phyloP scores from a whole-genome alignment of 2,797 vertebrate species.

The Lepidocolaptes lacrymiger region DNA sequence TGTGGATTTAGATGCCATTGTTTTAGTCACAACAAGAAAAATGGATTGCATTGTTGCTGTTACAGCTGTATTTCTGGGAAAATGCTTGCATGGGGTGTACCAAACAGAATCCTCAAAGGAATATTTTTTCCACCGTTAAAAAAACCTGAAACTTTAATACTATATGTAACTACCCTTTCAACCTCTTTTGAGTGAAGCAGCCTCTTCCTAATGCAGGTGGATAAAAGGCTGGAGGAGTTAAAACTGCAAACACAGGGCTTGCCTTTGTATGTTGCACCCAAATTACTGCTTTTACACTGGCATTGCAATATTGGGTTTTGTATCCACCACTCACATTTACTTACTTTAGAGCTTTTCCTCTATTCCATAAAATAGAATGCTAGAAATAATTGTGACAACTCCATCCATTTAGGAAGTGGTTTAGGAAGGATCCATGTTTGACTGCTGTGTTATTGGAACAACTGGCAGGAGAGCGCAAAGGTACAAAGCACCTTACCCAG shows the following conservation, averaged over 20 bases:
- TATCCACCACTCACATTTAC: neutral
- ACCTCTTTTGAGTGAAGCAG: neutral
- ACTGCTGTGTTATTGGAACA: neutral
- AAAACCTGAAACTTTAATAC: neutral
- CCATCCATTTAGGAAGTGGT: neutral
- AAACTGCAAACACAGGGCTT: rapidly evolving
- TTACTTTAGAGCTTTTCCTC: neutral
- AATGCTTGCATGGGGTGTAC: neutral
- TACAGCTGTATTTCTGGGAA: slow-evolving; percentile 11
- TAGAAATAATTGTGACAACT: neutral
- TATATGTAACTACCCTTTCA: neutral
- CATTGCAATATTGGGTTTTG: neutral
- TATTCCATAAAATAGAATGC: neutral
- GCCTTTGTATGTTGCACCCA: neutral
- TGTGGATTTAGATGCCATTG: slow-evolving; percentile 15
- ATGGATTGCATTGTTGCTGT: neutral
- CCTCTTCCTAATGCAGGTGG: neutral
- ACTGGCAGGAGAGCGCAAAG: neutral
- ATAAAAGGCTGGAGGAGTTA: neutral
- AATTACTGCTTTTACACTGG: neutral
- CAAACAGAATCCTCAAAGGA: neutral
- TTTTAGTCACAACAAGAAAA: neutral
- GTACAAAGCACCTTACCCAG: neutral
- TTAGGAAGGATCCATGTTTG: neutral
- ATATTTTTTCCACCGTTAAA: neutral